These are phyloP conservation scores for Lepidurus packardi DNA, from an alignment of 1,140 invertebrate species.

Conservation along the genomic window DNA sequence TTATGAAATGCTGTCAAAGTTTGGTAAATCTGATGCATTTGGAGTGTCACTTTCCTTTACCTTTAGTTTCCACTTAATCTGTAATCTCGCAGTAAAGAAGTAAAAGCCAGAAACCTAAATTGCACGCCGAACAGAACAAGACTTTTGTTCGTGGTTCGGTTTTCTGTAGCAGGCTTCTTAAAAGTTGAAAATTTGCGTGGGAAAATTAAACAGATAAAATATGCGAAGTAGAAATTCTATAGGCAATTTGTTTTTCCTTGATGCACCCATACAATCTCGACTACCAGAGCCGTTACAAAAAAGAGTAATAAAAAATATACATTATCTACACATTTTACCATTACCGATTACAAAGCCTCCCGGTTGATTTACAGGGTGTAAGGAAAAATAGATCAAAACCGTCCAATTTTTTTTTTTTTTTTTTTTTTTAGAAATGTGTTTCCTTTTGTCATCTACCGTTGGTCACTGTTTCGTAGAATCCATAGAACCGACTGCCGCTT, in stretches of 20 bases:
- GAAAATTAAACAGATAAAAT: background rate
- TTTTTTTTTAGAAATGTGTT: background rate
- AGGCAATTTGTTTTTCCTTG: background rate
- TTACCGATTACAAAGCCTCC: conserved; percentile 11
- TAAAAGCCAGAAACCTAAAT: no score
- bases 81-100: no score
- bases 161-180: no score
- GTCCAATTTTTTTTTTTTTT: background rate
- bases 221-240: background rate
- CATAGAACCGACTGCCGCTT: conserved; percentile 3
- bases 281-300: conserved; percentile 14
- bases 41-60: no score
- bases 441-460: background rate
- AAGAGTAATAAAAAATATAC: conserved; percentile 17
- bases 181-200: no score
- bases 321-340: conserved; percentile 13
- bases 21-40: no score
- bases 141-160: no score
- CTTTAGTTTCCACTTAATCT: no score
- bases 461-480: background rate
- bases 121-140: no score
- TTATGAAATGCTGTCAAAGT: no score
- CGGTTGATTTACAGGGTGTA: background rate
- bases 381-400: background rate
- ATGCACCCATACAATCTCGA: background rate